Evolutionary conservation across 2,797 vertebrate genomes (phyloP).

Genomic region (Pipistrellus nathusii): DNA sequence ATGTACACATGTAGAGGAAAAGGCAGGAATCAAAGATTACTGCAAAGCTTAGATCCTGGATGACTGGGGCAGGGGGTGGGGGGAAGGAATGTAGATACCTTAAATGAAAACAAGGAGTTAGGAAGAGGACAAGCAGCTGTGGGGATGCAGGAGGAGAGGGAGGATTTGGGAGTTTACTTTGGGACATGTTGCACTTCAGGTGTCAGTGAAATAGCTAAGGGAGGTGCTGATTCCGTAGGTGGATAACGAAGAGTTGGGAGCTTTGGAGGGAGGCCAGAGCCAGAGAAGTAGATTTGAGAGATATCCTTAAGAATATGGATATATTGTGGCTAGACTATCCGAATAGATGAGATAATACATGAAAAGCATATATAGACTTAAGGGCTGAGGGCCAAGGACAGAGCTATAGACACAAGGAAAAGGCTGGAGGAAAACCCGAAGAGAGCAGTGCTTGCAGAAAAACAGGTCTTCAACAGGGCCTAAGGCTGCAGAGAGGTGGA

Average conservation of each 20-base stretch:
- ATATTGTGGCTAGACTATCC: slow-evolving; percentile 67
- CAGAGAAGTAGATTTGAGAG: slow-evolving; percentile 65
- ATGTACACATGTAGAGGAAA: background rate
- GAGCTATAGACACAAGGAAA: slow-evolving; percentile 22
- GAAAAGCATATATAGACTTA: slow-evolving; percentile 41
- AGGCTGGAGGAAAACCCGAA: slow-evolving; percentile 30
- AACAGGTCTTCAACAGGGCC: background rate
- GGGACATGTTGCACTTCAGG: slow-evolving; percentile 73
- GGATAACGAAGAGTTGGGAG: slow-evolving; percentile 49
- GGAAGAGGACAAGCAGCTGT: slow-evolving; percentile 55
- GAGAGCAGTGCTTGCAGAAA: background rate
- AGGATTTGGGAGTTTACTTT: slow-evolving; percentile 48
- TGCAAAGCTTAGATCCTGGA: slow-evolving; percentile 8
- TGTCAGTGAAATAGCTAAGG: slow-evolving; percentile 67
- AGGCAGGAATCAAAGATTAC: slow-evolving; percentile 30
- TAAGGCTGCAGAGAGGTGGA: background rate
- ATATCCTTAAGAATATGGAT: slow-evolving; percentile 63
- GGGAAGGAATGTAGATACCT: background rate
- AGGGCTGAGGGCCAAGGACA: slow-evolving; percentile 62
- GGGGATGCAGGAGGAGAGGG: slow-evolving; percentile 55
- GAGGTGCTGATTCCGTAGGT: slow-evolving; percentile 73
- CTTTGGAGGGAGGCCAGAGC: slow-evolving; percentile 72
- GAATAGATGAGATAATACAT: slow-evolving; percentile 71
- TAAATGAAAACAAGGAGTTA: slow-evolving; percentile 42
- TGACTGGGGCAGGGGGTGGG: background rate